Base-by-base conservation (phyloP, 2,797 vertebrate species). In the Petrocephalus schoutedeni region DNA sequence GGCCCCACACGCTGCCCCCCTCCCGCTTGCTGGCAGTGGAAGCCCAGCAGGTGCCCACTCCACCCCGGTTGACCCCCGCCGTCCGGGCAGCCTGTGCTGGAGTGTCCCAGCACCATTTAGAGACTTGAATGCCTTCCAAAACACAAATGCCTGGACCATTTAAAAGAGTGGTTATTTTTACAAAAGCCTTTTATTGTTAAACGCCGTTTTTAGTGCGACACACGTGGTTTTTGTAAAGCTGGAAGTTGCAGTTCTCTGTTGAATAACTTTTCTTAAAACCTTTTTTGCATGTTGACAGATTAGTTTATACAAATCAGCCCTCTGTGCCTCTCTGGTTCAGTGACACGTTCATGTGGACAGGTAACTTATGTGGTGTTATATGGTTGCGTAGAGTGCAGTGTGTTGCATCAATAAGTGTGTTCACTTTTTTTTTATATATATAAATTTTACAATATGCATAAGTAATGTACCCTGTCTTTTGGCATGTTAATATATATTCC, bases 71-170 rank as follows among this genome's bases (percentile, higher is more conserved):
- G 45, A 85, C 51, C 80, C 28, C 14, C 12, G 9, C 16, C 10
- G 58, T 77, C 41, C n/a, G 1, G 61, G 1, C n/a, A 41, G 56
- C 56, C 12, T 21, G 49, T 28, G 4, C 45, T 82, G 45, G 4
- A 54, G 45, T 85, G 32, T 21, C 61, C 49, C 58, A 23, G 23
- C 49, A 53, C 58, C 87, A 6, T 51, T 49, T 54, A 61, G 12
- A 8, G 14, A 10, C 45, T 85, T 86, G 59, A 54, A 58, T 3
- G 32, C 49, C 87, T 88, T 88, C 87, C 83, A 85, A 88, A 85
- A 54, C 82, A 59, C 57, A 59, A 88, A 85, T 88, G 45, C 58
- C 7, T n/a, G 23, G 41, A 59, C 83, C 45, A 36, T 53, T 71
- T 88, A 59, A 56, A 67, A 67, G 59, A 57, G 54, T 59, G 80